Evolutionary conservation across 2,888 invertebrate genomes (phyloP).

Genomic region (Hyppa rectilinea): DNA sequence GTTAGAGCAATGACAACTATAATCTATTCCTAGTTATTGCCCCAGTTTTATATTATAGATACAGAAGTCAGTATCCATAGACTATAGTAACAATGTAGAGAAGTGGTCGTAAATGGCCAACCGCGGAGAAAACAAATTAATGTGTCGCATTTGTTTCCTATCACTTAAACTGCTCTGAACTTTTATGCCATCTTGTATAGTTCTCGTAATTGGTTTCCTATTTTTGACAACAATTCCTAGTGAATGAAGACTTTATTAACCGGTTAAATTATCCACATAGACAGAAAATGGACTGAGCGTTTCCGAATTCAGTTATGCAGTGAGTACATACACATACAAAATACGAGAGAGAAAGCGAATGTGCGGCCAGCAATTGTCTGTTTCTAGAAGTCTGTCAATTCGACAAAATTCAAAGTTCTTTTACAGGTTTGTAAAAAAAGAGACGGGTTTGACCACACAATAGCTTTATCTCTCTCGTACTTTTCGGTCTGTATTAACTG

Average conservation of each 20-base stretch:
- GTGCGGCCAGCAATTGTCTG: no score
- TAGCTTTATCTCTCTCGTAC: no score
- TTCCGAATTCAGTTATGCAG: no score
- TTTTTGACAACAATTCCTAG: neutral
- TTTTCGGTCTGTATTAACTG: no score
- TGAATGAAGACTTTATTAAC: neutral
- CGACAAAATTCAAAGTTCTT: no score
- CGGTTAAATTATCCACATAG: neutral
- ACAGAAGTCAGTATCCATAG: neutral
- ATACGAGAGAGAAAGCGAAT: no score
- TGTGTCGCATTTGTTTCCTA: constrained; percentile 17
- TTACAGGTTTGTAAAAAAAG: no score
- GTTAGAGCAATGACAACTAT: constrained; percentile 26
- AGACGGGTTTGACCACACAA: no score
- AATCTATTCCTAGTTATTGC: constrained; percentile 37
- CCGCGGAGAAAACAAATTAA: constrained; percentile 47
- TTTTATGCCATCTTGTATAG: neutral
- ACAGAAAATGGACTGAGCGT: no score
- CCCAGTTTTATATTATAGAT: constrained; percentile 24
- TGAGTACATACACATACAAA: no score
- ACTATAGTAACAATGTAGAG: neutral
- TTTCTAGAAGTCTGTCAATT: no score
- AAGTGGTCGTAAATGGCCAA: constrained; percentile 40
- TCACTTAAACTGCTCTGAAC: constrained; percentile 6
- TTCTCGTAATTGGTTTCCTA: neutral